Percentiles rank a stretch among this genome's conserved stretches.
Evolutionary conservation across 2,888 invertebrate genomes (phyloP).

Genomic region (Drosophila greeni): DNA sequence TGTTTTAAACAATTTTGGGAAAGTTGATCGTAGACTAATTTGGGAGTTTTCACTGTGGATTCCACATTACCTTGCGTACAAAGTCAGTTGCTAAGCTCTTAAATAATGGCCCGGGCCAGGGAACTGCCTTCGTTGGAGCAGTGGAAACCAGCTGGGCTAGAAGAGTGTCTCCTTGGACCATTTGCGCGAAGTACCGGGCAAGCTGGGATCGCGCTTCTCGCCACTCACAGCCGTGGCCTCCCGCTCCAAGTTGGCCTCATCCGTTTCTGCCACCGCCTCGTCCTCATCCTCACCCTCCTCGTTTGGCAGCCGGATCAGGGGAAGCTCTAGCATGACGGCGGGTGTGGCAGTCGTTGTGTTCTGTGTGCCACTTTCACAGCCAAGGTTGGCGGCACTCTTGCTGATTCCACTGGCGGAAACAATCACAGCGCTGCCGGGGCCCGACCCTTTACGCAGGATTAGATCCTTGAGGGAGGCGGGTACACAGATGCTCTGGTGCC

Average conservation of each 20-base stretch:
- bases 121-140: constrained; percentile 48
- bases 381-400: constrained; percentile 62
- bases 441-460: constrained; percentile 67
- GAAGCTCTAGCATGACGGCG: constrained; percentile 78
- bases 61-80: constrained; percentile 23
- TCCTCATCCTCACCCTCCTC: constrained; percentile 55
- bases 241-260: constrained; percentile 1
- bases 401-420: constrained; percentile 42
- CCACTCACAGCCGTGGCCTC: constrained; percentile 42
- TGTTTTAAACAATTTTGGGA: background rate
- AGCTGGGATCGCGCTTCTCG: constrained; percentile 76
- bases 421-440: constrained; percentile 8
- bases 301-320: constrained; percentile 77
- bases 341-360: constrained; percentile 37
- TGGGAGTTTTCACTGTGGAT: constrained; percentile 26
- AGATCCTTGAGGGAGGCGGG: constrained; percentile 76
- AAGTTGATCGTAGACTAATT: background rate
- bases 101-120: constrained; percentile 43
- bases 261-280: constrained; percentile 23
- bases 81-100: constrained; percentile 70
- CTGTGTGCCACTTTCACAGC: constrained; percentile 40
- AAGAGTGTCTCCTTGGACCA: constrained; percentile 90
- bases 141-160: constrained; percentile 79
- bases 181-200: constrained; percentile 78
- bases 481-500: constrained; percentile 74